Conservation (phyloP, 2,113 vertebrate genomes). For the Microtus pennsylvanicus region DNA sequence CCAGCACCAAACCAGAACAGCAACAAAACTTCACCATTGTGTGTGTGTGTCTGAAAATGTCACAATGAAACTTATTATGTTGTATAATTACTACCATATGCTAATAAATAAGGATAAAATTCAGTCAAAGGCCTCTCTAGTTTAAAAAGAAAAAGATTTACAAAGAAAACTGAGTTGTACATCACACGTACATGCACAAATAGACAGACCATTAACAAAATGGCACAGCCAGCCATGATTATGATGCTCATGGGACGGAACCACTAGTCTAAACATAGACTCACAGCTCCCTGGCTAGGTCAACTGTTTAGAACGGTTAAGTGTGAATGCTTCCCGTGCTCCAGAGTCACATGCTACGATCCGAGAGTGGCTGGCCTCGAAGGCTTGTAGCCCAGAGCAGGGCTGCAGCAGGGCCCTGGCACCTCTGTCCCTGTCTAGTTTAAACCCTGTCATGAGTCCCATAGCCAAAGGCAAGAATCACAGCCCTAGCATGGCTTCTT, state of each 20-base stretch:
- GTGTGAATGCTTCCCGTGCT: neutral
- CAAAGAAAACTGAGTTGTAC: slow-evolving; percentile 1
- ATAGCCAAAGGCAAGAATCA: neutral
- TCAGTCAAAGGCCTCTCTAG: neutral
- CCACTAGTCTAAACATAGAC: neutral
- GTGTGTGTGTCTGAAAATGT: neutral
- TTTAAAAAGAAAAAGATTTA: neutral
- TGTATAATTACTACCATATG: neutral
- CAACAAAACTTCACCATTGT: neutral
- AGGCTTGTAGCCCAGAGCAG: neutral
- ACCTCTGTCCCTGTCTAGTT: neutral
- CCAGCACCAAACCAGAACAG: neutral
- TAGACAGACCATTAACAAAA: neutral
- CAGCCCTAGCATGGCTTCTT: neutral
- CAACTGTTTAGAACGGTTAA: neutral
- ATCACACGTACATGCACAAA: neutral
- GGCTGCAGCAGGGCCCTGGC: too few species aligned
- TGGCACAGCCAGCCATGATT: neutral
- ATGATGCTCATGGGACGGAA: neutral
- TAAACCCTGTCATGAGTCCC: slow-evolving; percentile 25
- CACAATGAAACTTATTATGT: neutral
- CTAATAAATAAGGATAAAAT: neutral
- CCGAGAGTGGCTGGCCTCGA: neutral
- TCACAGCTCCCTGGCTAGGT: neutral
- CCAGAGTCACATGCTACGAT: neutral